Evolutionary conservation across 2,113 vertebrate genomes (phyloP).

Genomic region (Phasianus colchicus): DNA sequence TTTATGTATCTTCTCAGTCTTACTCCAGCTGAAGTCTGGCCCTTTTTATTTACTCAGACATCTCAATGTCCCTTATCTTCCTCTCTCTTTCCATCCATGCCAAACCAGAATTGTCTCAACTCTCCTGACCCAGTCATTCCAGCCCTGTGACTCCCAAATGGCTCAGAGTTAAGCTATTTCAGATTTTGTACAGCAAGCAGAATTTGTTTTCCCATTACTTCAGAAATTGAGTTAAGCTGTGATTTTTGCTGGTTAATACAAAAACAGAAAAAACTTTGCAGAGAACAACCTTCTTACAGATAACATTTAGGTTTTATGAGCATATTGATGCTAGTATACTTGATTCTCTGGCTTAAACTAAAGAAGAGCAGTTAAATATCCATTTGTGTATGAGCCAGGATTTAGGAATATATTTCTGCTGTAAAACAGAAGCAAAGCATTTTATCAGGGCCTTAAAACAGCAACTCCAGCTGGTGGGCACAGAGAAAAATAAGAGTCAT

Average conservation of each 20-base stretch:
- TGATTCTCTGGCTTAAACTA: neutral
- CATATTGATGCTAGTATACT: neutral
- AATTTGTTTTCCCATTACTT: neutral
- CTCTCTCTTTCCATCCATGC: neutral
- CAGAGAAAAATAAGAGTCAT: neutral
- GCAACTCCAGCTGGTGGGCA: neutral
- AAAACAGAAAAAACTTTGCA: neutral
- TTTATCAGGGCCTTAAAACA: neutral
- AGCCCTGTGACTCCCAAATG: neutral
- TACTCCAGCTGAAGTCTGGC: neutral
- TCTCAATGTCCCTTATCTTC: neutral
- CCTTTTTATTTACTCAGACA: slow-evolving; percentile 6
- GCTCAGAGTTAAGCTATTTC: neutral
- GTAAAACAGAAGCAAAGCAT: neutral
- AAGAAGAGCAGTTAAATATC: neutral
- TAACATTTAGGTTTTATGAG: neutral
- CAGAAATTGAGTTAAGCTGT: neutral
- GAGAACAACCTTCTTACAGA: neutral
- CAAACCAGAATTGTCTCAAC: slow-evolving; percentile 25
- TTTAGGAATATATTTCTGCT: neutral
- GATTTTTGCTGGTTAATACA: neutral
- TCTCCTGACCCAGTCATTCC: slow-evolving; percentile 5
- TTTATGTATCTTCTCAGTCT: neutral
- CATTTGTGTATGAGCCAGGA: neutral
- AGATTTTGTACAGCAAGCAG: neutral